phyloP scores from a whole-genome alignment of 2,888 invertebrate species.

The Cataglyphis albicans region DNA sequence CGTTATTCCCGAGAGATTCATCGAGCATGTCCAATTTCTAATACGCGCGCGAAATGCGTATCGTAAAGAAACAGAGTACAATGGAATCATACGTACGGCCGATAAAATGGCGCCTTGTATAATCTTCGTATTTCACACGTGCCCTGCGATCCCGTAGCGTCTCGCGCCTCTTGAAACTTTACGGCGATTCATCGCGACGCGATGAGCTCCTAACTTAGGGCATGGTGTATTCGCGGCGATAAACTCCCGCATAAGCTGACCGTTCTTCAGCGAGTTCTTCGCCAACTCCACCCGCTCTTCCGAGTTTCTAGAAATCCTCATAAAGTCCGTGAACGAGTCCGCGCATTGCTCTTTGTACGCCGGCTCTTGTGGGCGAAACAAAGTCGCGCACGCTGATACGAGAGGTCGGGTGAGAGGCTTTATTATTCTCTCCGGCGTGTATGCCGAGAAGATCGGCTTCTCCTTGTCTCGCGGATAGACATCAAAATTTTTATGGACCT shows the following conservation, averaged over 20 bases:
- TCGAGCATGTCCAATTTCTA: background rate
- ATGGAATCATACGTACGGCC: background rate
- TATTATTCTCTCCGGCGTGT: slow-evolving; percentile 24
- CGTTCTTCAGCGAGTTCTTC: slow-evolving; percentile 33
- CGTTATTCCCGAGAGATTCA: slow-evolving; percentile 21
- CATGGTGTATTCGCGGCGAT: background rate
- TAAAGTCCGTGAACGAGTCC: background rate
- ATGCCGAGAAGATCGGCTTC: slow-evolving; percentile 47
- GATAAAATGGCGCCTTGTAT: background rate
- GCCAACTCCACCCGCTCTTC: background rate
- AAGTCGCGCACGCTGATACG: slow-evolving; percentile 39
- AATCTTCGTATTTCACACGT: slow-evolving; percentile 3
- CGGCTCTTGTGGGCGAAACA: slow-evolving; percentile 16
- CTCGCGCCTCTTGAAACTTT: slow-evolving; percentile 16
- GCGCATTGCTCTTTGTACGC: slow-evolving; percentile 7
- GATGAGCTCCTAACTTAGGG: slow-evolving; percentile 16
- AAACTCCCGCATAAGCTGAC: slow-evolving; percentile 47
- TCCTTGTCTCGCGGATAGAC: slow-evolving; percentile 49
- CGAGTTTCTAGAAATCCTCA: slow-evolving; percentile 25
- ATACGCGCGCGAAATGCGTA: background rate
- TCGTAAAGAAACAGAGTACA: background rate
- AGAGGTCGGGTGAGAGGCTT: slow-evolving; percentile 31
- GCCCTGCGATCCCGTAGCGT: background rate
- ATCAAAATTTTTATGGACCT: slow-evolving; percentile 50
- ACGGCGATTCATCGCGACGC: slow-evolving; percentile 24